Evolutionary conservation across 2,888 invertebrate species (phyloP).

Genomic region (Lycia hirtaria): DNA sequence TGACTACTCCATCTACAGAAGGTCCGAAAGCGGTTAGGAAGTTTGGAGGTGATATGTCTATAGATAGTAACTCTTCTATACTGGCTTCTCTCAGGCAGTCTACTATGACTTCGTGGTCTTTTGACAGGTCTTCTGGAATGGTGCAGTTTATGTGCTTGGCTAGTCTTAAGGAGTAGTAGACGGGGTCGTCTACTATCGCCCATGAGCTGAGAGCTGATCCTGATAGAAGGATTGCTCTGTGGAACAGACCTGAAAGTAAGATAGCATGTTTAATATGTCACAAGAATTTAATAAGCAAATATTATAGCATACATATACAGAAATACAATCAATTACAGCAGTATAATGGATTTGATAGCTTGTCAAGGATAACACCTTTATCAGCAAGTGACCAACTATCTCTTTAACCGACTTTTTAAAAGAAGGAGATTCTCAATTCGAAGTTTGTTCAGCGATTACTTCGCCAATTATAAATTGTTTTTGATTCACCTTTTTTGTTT

Average conservation of each 20-base stretch:
- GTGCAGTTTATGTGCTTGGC: constrained; percentile 93
- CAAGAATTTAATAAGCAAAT: too few relatives aligned
- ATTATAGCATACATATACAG: too few relatives aligned
- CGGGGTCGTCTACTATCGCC: constrained; percentile 95
- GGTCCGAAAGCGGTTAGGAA: constrained; percentile 96
- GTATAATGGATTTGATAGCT: too few relatives aligned
- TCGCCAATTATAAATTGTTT: too few relatives aligned
- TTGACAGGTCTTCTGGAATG: constrained; percentile 91
- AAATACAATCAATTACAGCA: too few relatives aligned
- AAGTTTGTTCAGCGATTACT: too few relatives aligned
- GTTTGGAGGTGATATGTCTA: constrained; percentile 92
- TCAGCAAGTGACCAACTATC: too few relatives aligned
- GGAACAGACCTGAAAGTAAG: constrained; percentile 89
- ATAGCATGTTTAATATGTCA: too few relatives aligned
- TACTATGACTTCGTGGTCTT: constrained; percentile 93
- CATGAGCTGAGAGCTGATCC: constrained; percentile 95
- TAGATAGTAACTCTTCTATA: constrained; percentile 89
- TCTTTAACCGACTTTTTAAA: too few relatives aligned
- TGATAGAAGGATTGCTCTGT: constrained; percentile 93
- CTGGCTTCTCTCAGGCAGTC: constrained; percentile 92
- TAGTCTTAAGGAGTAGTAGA: constrained; percentile 91
- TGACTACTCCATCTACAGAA: constrained; percentile 97
- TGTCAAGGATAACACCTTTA: too few relatives aligned
- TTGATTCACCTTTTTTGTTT: too few relatives aligned
- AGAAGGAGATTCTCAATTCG: too few relatives aligned